Evolutionary conservation across 2,888 invertebrate genomes (phyloP).

Genomic region (Sinohyriopsis cumingii): DNA sequence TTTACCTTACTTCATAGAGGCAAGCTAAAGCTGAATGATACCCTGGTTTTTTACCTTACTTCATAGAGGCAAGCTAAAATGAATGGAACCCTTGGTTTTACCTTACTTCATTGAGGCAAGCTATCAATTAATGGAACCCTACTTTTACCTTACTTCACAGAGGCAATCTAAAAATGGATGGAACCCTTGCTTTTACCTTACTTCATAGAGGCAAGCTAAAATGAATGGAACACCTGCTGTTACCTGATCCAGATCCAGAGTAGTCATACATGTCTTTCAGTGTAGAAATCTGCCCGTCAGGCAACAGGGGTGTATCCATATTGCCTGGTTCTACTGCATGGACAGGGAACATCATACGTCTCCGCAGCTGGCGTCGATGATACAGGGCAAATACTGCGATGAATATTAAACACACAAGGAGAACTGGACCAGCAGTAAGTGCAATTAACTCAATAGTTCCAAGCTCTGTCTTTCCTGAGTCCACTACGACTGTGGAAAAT

Average conservation of each 20-base stretch:
- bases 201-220: no score
- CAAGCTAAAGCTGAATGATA: no score
- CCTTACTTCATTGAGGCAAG: no score
- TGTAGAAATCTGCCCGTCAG: slow-evolving; percentile 46
- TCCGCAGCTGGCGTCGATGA: slow-evolving; percentile 41
- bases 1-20: no score
- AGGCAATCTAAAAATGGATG: no score
- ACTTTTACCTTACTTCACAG: no score
- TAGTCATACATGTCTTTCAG: slow-evolving; percentile 58
- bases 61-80: no score
- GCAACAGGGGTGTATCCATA: slow-evolving; percentile 53
- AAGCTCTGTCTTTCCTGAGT: slow-evolving; percentile 33
- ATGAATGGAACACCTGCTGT: slow-evolving; percentile 26
- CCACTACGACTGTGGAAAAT: background rate
- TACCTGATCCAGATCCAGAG: slow-evolving; percentile 95
- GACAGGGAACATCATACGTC: slow-evolving; percentile 22
- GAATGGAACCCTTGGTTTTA: no score
- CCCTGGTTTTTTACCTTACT: no score
- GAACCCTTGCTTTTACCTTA: no score
- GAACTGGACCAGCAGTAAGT: slow-evolving; percentile 80
- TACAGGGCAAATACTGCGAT: slow-evolving; percentile 71
- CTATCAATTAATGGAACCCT: no score
- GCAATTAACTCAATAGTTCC: slow-evolving; percentile 79
- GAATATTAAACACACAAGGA: slow-evolving; percentile 79
- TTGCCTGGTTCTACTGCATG: slow-evolving; percentile 45